phyloP scores from a whole-genome alignment of 2,113 vertebrate species.

The Entomyzon cyanotis region DNA sequence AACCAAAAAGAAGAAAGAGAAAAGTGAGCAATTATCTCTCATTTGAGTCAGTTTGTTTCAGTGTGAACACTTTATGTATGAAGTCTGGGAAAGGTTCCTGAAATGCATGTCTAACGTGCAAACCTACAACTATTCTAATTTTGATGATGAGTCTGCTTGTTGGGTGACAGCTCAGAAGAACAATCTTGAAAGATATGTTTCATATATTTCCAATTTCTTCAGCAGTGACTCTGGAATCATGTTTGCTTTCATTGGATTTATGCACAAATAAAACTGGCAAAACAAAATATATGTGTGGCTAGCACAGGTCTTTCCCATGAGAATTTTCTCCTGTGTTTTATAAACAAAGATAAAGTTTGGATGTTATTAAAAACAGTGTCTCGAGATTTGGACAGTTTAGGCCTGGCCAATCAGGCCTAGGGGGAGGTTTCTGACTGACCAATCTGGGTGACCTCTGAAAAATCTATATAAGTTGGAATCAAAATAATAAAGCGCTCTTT shows the following conservation, averaged over 20 bases:
- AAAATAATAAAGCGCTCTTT: too few species aligned
- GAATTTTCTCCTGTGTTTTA: too few species aligned
- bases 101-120: not conserved
- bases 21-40: not conserved
- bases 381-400: too few species aligned
- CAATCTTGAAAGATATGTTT: not conserved
- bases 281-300: too few species aligned
- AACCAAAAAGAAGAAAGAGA: not conserved
- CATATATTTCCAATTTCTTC: not conserved
- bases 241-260: not conserved
- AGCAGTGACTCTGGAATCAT: not conserved
- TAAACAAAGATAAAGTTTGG: too few species aligned
- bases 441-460: too few species aligned
- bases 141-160: not conserved
- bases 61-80: not conserved
- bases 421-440: too few species aligned
- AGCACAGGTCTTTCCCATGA: too few species aligned
- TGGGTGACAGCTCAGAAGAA: not conserved
- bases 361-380: too few species aligned
- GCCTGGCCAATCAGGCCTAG: too few species aligned
- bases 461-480: too few species aligned
- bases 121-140: not conserved
- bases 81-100: not conserved
- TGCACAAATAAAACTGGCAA: not conserved
- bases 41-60: not conserved